Evolutionary conservation across 2,113 vertebrate species (phyloP).

Genomic region (Chaetodon trifascialis): DNA sequence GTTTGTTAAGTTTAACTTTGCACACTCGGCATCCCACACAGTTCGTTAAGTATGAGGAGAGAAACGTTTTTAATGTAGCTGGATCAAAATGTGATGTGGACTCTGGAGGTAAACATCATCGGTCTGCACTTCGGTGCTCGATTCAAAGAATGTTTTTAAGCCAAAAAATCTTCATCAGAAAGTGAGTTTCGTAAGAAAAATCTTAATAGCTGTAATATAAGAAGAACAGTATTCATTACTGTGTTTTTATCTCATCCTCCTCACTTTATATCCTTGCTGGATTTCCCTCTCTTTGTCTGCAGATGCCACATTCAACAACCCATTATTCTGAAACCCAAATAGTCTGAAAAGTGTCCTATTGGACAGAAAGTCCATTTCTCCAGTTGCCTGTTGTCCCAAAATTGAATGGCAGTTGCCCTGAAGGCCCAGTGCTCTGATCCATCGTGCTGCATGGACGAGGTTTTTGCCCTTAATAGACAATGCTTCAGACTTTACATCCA

Average conservation of each 20-base stretch:
- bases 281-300: background rate
- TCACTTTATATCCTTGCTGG: background rate
- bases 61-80: background rate
- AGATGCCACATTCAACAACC: too few species aligned
- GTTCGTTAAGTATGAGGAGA: background rate
- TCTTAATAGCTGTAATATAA: background rate
- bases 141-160: constrained; percentile 32
- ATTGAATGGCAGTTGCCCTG: too few species aligned
- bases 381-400: too few species aligned
- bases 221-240: background rate
- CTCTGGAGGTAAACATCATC: background rate
- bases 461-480: too few species aligned
- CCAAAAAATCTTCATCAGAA: constrained; percentile 30
- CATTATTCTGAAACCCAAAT: too few species aligned
- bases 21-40: constrained; percentile 5
- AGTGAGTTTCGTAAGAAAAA: background rate
- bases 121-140: background rate
- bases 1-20: constrained; percentile 3
- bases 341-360: too few species aligned
- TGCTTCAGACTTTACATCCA: too few species aligned
- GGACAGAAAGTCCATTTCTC: too few species aligned
- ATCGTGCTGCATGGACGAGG: too few species aligned
- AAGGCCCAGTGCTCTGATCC: too few species aligned
- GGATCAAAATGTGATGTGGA: constrained; percentile 1
- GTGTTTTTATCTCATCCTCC: background rate